Base-by-base conservation (phyloP, 2,797 vertebrate genomes). In the Trachurus trachurus region DNA sequence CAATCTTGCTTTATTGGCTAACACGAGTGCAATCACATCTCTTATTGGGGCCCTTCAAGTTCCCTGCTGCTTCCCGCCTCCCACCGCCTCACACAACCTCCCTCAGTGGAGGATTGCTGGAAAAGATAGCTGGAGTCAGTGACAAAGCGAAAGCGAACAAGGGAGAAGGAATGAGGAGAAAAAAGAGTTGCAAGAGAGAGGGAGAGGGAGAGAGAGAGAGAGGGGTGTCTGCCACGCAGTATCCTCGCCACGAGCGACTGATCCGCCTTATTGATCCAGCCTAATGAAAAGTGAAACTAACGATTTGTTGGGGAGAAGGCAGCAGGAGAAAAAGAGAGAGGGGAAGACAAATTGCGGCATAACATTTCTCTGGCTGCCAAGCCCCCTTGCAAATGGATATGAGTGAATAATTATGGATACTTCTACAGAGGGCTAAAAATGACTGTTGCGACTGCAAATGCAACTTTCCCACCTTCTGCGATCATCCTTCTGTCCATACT, bases 271-370 rank as follows among this genome's bases (percentile, higher is more conserved):
- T 95, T 74, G 94, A 96, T 95, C 89, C 77, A 45, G 76, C 52
- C 92, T 90, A 89, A 92, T 95, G 95, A 96, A 95, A 95, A 96
- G 94, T 84, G 91, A 95, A 93, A 88, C 60, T 88, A 92, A 93
- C 87, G 93, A 95, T 95, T 93, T 91, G 88, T 86, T 82, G 66
- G 76, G 81, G 83, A 85, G 90, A 86, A 86, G 84, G 88, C 87
- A 71, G 88, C 76, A 16, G 2, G 50, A 34, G 16, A 83, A 74
- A 72, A 82, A 68, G 68, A 87, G 68, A 71, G 61, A 71, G 59
- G 71, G 17, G 74, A 80, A 84, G 72, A 92, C 17, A 92, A 92
- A 95, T 91, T 89, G 78, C 22, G 34, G 71, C 84, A 64, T 82
- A 75, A 59, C 52, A 45, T 93, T 83, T 89, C 88, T 85, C 71